Base-by-base conservation (phyloP, 2,113 vertebrate species). In the Petrocephalus zakoni region DNA sequence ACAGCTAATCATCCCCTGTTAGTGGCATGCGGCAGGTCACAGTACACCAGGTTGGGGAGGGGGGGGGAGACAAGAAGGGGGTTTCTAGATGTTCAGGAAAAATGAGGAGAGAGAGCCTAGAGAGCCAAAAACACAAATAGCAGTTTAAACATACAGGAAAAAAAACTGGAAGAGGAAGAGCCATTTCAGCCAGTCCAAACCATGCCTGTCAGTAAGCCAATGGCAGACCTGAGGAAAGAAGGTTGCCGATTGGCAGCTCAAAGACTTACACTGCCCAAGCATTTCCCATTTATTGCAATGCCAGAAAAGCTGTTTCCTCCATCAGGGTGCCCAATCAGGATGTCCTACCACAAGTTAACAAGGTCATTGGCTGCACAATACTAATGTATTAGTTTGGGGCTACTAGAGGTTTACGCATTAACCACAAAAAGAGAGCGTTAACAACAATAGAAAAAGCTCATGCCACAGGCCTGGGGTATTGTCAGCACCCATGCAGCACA, bases 1-100 rank as follows among this genome's bases (percentile, higher is more conserved):
- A 96, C 94, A 96, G 93, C 96, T 96, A 96, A 96, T 94, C 96
- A 96, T 94, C 93, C 95, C 93, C 95, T 95, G 95, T 97, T 97
- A 96, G 96, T 96, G 96, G 96, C 96, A 96, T 96, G 96, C 96
- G 53, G 72, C 53, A 94, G 95, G 94, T 93, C 94, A 53, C 93
- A 94, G 95, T 95, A 95, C 94, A 95, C 94, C 94, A 96, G 94
- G 95, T 92, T 92, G 92, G 92, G 22, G 53, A 9, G 6, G 15
- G 82, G 11, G 1, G 49, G 8, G 46, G 42, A 3, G 55, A 88
- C 9, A 56, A 88, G 25, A 88, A 17, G 84, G 47, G 49, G 47
- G 88, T 56, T 56, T 47, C 56, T 13, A 78, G 72, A 87, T 87
- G 55, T 47, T 87, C 68, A 47, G 86, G 78, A 17, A 10, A 53